phyloP scores from a whole-genome alignment of 2,113 vertebrate genomes.

The Epinephelus cyanopodus region DNA sequence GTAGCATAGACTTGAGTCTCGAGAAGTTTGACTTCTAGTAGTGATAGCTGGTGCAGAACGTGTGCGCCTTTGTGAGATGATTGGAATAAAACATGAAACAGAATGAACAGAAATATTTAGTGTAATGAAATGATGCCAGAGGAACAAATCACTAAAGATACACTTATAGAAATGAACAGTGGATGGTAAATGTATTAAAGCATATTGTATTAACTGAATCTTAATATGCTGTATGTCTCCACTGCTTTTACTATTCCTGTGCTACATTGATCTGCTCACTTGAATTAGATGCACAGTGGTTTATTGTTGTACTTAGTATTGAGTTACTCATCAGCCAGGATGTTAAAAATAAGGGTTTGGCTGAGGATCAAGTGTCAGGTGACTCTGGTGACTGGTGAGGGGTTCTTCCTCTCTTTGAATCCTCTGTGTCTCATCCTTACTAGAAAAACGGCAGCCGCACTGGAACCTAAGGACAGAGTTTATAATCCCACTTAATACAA shows the following conservation, averaged over 20 bases:
- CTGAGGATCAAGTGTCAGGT: background rate
- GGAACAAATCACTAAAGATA: background rate
- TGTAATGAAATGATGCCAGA: background rate
- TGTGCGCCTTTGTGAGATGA: background rate
- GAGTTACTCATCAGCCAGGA: background rate
- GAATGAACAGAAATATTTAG: background rate
- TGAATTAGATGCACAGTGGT: background rate
- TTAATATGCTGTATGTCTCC: background rate
- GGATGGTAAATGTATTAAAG: background rate
- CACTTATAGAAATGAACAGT: background rate
- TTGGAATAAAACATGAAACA: background rate
- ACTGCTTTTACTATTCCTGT: background rate
- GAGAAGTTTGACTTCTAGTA: background rate
- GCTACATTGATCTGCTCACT: slow-evolving; percentile 2
- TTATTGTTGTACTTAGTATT: background rate
- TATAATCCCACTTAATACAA: background rate
- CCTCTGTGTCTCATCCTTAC: background rate
- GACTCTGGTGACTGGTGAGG: background rate
- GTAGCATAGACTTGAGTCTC: background rate
- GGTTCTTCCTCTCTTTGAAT: background rate
- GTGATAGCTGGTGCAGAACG: background rate
- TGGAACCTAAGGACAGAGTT: background rate
- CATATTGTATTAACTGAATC: background rate
- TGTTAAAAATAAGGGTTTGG: background rate
- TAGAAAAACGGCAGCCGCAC: background rate